These are phyloP conservation scores for Bacillus rossius DNA, from an alignment of 1,140 invertebrate species.

Conservation along the genomic window DNA sequence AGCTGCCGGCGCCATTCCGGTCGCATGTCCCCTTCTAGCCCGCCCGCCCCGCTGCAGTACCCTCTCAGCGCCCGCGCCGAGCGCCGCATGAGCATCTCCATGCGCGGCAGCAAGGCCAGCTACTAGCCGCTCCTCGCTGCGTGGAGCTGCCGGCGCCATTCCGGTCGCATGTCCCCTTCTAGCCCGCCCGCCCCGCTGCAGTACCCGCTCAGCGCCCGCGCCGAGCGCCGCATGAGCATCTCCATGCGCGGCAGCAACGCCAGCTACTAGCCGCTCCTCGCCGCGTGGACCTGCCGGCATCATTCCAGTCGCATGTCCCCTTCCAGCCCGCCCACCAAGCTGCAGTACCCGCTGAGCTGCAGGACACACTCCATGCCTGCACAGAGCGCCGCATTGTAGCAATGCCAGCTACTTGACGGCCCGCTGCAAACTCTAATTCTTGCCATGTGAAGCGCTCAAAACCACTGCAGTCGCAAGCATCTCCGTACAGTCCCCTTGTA, in stretches of 20 bases:
- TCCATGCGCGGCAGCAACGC: constrained; percentile 36
- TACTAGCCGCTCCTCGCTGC: too few relatives aligned
- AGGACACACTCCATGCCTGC: too few relatives aligned
- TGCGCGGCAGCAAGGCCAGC: constrained; percentile 32
- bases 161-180: constrained; percentile 15
- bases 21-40: constrained; percentile 11
- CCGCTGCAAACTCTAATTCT: too few relatives aligned
- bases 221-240: constrained; percentile 39
- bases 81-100: constrained; percentile 41
- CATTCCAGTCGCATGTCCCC: constrained; percentile 20
- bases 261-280: too few relatives aligned
- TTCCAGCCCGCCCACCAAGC: constrained; percentile 5
- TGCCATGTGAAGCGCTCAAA: too few relatives aligned
- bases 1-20: constrained; percentile 28
- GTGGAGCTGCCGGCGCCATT: constrained; percentile 29
- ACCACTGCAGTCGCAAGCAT: too few relatives aligned
- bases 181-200: constrained; percentile 12
- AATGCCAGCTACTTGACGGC: constrained; percentile 27
- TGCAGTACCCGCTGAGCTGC: constrained; percentile 5
- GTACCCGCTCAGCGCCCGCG: constrained; percentile 7
- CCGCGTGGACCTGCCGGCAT: constrained; percentile 30
- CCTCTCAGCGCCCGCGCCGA: constrained; percentile 19
- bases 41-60: constrained; percentile 11
- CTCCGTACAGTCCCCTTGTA: too few relatives aligned
- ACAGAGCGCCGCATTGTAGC: constrained; percentile 37